Evolutionary conservation across 1,140 invertebrate species (phyloP).

Genomic region (Dendroctonus ponderosae): DNA sequence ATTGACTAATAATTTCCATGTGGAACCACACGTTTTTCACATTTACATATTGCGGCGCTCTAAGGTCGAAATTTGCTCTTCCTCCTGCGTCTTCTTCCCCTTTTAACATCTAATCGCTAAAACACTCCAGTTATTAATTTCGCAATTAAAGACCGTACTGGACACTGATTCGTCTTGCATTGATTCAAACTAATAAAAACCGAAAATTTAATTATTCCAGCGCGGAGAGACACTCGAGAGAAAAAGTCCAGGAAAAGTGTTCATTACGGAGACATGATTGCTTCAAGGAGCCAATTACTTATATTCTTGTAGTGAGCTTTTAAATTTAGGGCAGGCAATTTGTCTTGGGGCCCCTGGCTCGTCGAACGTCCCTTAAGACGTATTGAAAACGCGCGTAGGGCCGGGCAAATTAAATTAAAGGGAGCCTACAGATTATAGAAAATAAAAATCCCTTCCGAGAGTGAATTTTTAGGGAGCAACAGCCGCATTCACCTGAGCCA

Average conservation of each 20-base stretch:
- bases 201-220: neutral
- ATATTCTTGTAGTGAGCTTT: constrained; percentile 16
- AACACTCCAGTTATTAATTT: no score
- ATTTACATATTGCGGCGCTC: no score
- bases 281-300: constrained; percentile 31
- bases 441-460: constrained; percentile 23
- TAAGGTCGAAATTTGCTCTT: no score
- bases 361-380: constrained; percentile 31
- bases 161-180: no score
- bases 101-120: no score
- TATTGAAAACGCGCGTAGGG: constrained; percentile 24
- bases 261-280: constrained; percentile 20
- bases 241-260: constrained; percentile 10
- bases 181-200: no score
- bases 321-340: constrained; percentile 30
- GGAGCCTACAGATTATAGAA: constrained; percentile 33
- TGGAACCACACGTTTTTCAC: no score
- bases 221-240: constrained; percentile 1
- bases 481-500: constrained; percentile 21
- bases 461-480: constrained; percentile 18
- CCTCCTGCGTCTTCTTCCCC: no score
- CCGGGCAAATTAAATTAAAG: constrained; percentile 31
- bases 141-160: no score
- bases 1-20: no score
- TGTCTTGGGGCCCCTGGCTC: constrained; percentile 24